Evolutionary conservation across 1,140 invertebrate genomes (phyloP).

Genomic region (Galleria mellonella): DNA sequence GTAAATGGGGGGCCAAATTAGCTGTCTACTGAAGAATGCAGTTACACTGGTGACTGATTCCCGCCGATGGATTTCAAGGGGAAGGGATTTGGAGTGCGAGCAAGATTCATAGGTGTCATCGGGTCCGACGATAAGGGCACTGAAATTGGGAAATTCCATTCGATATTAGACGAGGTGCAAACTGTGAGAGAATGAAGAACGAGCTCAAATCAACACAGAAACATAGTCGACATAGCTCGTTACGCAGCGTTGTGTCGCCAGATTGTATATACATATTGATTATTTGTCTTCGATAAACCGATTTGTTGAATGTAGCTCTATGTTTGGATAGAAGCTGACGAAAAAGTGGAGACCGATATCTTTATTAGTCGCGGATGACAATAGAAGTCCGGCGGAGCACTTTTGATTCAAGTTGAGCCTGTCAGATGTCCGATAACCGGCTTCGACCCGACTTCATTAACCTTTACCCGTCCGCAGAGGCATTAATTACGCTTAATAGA

Average conservation of each 20-base stretch:
- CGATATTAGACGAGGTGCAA: slow-evolving; percentile 33
- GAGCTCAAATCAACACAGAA: slow-evolving; percentile 1
- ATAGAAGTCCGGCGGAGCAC: slow-evolving; percentile 3
- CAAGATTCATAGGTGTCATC: slow-evolving; percentile 55
- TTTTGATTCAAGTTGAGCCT: slow-evolving; percentile 26
- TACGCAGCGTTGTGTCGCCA: neutral
- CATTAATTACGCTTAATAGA: slow-evolving; percentile 63
- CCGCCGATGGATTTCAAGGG: slow-evolving; percentile 36
- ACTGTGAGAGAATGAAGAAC: slow-evolving; percentile 12
- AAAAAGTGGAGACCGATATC: neutral
- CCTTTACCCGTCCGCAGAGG: slow-evolving; percentile 37
- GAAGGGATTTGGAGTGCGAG: slow-evolving; percentile 14
- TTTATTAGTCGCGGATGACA: no score
- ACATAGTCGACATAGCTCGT: neutral
- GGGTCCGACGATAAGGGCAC: slow-evolving; percentile 39
- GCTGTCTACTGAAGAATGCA: slow-evolving; percentile 59
- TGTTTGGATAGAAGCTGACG: neutral
- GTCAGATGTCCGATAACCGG: slow-evolving; percentile 47
- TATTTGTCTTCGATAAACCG: no score
- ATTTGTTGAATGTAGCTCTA: no score
- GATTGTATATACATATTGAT: no score
- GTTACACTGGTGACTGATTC: slow-evolving; percentile 54
- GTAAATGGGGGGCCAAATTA: slow-evolving; percentile 57
- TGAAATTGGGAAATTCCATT: slow-evolving; percentile 52
- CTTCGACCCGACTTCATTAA: slow-evolving; percentile 41